Conservation (phyloP, 2,888 invertebrate species). For the Drosophila percnosoma region DNA sequence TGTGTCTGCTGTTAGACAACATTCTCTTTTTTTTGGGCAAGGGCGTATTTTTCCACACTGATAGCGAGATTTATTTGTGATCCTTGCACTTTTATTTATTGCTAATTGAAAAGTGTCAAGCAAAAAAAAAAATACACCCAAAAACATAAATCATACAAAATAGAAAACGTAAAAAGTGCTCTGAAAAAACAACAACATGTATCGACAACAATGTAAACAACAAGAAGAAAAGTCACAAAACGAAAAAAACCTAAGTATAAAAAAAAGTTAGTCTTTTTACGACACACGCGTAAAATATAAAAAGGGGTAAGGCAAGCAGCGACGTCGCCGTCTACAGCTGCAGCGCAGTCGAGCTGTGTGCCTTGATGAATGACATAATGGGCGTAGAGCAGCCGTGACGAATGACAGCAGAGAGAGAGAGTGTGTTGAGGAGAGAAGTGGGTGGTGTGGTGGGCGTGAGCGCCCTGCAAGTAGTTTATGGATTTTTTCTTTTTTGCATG, state of each 20-base stretch:
- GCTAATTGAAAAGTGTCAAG: slow-evolving; percentile 70
- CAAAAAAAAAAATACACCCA: slow-evolving; percentile 16
- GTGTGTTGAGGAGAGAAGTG: not conserved
- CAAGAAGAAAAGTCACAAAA: slow-evolving; percentile 60
- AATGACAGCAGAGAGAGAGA: slow-evolving; percentile 8
- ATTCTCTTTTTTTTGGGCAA: slow-evolving; percentile 23
- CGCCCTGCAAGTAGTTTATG: slow-evolving; percentile 69
- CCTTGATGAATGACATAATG: slow-evolving; percentile 76
- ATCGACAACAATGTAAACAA: slow-evolving; percentile 48
- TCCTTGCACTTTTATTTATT: slow-evolving; percentile 60
- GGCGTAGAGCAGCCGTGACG: slow-evolving; percentile 53
- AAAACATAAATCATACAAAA: slow-evolving; percentile 56
- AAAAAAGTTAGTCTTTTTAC: slow-evolving; percentile 49
- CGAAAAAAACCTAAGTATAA: slow-evolving; percentile 56
- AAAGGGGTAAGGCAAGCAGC: slow-evolving; percentile 41
- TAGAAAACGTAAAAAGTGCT: slow-evolving; percentile 23
- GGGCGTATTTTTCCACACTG: slow-evolving; percentile 34
- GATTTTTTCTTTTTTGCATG: slow-evolving; percentile 70
- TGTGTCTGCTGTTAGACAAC: slow-evolving; percentile 57
- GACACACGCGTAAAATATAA: slow-evolving; percentile 26
- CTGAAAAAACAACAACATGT: slow-evolving; percentile 37
- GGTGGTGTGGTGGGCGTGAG: slow-evolving; percentile 5
- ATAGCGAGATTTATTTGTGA: slow-evolving; percentile 5
- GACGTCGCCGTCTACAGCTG: slow-evolving; percentile 17
- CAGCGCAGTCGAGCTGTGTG: slow-evolving; percentile 31